Evolutionary conservation across 2,797 vertebrate species (phyloP), one percentile per base, ranked within the genome.

Genomic region (Gymnoscopelus microlampas): DNA sequence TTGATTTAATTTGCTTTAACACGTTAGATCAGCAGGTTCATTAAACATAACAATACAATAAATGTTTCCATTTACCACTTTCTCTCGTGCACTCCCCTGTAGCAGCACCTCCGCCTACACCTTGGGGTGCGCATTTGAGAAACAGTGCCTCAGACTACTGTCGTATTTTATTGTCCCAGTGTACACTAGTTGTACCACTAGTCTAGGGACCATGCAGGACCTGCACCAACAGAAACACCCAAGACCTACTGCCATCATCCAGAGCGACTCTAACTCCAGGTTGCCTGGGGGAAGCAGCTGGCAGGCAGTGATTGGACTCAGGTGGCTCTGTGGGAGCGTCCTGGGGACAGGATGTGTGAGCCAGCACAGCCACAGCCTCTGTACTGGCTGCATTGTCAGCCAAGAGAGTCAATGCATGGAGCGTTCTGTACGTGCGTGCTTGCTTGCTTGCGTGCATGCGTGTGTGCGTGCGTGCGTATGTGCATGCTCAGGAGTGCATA

Each of bases 231-330:
- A 82, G 72, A 60, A 67, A 71, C 59, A 53, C 73, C 86, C 68
- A 44, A 44, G 8, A 44, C 8, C 1, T 19, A 44, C 39, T 44
- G 39, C 39, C 39, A 44, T 44, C 39, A 9, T 44, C 7, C 39
- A 44, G 39, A 44, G 39, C 39, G 84, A 89, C 86, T 83, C 79
- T 50, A 44, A 65, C 70, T 77, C 68, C 60, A 54, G 68, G 78
- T 26, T 65, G 77, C 71, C 74, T 15, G 44, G 78, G 81, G 80
- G 51, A 15, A 70, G 71, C 86, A 85, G 83, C 86, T 88, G 86
- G 83, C 77, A 83, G 79, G 70, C 74, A 79, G 77, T 78, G 88
- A 85, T 83, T 86, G 87, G 85, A 72, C 81, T 87, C 89, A 89
- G 86, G 84, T 90, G 86, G 82, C 73, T 54, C 61, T 65, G 79